Evolutionary conservation across 2,888 invertebrate genomes (phyloP), one percentile per base, ranked within the genome.

Genomic region (Melanotus villosus): DNA sequence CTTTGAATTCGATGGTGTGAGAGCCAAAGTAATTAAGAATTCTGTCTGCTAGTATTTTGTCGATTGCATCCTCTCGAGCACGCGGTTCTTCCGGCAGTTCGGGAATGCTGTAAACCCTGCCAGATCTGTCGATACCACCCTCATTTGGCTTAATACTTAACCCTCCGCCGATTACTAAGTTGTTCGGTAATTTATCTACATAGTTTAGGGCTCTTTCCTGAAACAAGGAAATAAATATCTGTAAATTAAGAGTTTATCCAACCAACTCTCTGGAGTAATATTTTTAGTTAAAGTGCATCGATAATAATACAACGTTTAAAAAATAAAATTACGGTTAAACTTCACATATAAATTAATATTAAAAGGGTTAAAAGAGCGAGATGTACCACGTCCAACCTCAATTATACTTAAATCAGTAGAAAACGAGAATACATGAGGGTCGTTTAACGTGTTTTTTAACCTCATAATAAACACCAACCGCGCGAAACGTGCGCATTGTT

Each of bases 1-100:
- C 88, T 84, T 93, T 93, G 78, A 95, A 90, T 81, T 95, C 94
- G 43, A 95, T 86, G 14, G 93, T 92, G 79, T 94, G 94, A 57
- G 91, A 91, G 78, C 92, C 91, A 74, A 94, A 89, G 83, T 94
- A 91, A 77, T 90, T 89, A 73, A 92, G 90, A 7, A 94, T 88
- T 73, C 92, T 90, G 80, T 95, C 93, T 72, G 93, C 85, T 62
- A 95, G 86, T 16, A 70, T 62, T 73, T 90, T 88, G 81, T 93
- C 92, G 68, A 93, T 87, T 79, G 91, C 91, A 66, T 89, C 88
- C 82, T 93, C 93, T 63, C 92, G 89, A 10, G 91, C 91, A 74
- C 91, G 89, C 14, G 89, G 88, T 79, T 94, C 93, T n/a, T 89
- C 87, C 10, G 94, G 93, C 57, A 93, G 84, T 63, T 43, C 58